Evolutionary conservation across 2,113 vertebrate genomes (phyloP), one percentile per base, ranked within the genome.

Genomic region (Phainopepla nitens): DNA sequence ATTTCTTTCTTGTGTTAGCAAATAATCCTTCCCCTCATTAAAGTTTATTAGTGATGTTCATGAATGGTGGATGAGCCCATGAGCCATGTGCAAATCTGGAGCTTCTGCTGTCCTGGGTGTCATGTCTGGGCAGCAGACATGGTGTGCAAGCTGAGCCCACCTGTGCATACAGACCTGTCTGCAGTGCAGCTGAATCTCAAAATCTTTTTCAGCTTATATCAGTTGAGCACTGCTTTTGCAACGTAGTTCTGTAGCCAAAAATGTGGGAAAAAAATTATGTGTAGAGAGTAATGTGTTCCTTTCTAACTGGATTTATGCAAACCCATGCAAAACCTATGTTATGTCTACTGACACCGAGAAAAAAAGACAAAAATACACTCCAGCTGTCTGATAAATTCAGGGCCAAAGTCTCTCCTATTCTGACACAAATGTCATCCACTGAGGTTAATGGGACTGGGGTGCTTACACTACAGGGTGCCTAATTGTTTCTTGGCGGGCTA

Each of bases 331-430:
- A 73, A 89, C 73, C 39, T 79, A 69, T 90, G 87, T 95, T 96
- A 88, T 92, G 91, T 95, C 93, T 97, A 87, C 73, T 75, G 87
- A 90, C 70, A 69, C 12, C 25, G 44, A 24, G 93, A 72, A 81
- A 92, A 87, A 82, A 96, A 79, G 65, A 85, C 71, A 85, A 97
- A 96, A 97, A 84, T 62, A 56, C 21, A 57, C 50, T 87, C 68
- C 80, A 92, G 77, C 75, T 95, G 84, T 71, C 69, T 91, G 77
- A 78, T 87, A 92, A 96, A 62, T 90, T 75, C 78, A 66, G 58
- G 33, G 87, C 87, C 84, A 90, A 94, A 71, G 29, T 58, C 16
- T 91, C 70, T 94, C 77, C 64, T 31, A 31, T 68, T 84, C 60
- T 94, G 82, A 78, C 57, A 66, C n/a, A 65, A 83, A 84, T 29